Conservation (phyloP, 2,113 vertebrate species). For the Sus scrofa region T2T-Sscrofa CM000826.6:130394501-130395000, state of each 20-base stretch:
- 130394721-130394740: accelerated
- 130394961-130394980: background rate
- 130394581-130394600: background rate
- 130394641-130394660: background rate
- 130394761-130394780: accelerated
- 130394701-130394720: background rate
- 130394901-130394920: background rate
- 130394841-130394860: background rate
- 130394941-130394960: background rate
- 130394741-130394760: background rate
- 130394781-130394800: background rate
- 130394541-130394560: background rate
- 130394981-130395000: background rate
- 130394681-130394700: background rate
- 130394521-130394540: background rate
- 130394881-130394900: background rate
- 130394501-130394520: background rate
- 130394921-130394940: background rate
- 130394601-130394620: background rate
- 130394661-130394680: background rate
- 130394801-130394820: background rate
- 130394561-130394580: background rate
- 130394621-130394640: background rate
- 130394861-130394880: background rate
- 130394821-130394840: background rate